Base-by-base conservation (phyloP, 1,140 invertebrate species). In the Alviniconcha marisindica region DNA sequence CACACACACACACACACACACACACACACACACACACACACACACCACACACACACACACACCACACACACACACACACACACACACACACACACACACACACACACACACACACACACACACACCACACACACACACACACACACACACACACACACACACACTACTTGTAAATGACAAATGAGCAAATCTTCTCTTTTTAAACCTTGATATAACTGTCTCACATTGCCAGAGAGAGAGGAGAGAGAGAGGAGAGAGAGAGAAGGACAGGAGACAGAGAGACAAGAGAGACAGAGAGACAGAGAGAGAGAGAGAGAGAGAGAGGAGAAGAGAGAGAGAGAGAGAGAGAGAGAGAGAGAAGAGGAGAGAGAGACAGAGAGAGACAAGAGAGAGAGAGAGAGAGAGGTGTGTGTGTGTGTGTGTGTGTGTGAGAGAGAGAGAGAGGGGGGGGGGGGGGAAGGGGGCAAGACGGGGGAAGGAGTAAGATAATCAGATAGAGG, bases 231-330 rank as follows among this genome's bases (percentile, higher is more conserved):
- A n/a, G 48, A 63, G 31, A 63, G 33, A 42, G 42, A 51, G 28
- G 38, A 77, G 76, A 44, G 76, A 51, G 28, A 77, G 40, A 51
- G 51, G 40, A 77, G 44, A 51, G 42, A 51, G 76, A 77, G 44
- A n/a, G 51, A 51, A 28, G 48, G 40, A 51, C 14, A 77, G 44
- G 33, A 33, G 33, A 51, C 28, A 24, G 51, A 33, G 33, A 42
- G 28, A 42, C 24, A n/a, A 51, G 76, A 77, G 33, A 51, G 42
- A 51, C 18, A n/a, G 36, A 48, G 7, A 48, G 63, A 76, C 28
- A 77, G 24, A 38, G 76, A 73, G 78, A 84, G 40, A 74, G 56
- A 73, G 40, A 84, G 66, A 74, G 38, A 82, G 83, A 36, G 5
- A 66, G 74, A 73, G 42, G 73, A 21, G 40, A 40, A 74, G 48